Evolutionary conservation across 2,113 vertebrate species (phyloP).

Genomic region (Pardalotus punctatus): DNA sequence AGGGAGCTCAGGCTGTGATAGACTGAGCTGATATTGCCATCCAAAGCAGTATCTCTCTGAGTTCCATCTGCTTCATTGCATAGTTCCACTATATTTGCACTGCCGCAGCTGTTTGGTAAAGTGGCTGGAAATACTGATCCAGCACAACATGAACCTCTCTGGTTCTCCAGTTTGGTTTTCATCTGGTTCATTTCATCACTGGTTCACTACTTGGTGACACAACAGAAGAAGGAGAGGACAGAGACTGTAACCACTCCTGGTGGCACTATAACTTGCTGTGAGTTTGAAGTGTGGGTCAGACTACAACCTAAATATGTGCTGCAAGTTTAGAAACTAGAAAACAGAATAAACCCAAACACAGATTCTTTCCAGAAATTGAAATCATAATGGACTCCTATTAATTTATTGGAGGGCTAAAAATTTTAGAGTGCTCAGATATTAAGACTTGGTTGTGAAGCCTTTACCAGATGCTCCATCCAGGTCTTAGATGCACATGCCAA

Average conservation of each 20-base stretch:
- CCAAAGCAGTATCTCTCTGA: background rate
- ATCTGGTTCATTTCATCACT: background rate
- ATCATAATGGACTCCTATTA: background rate
- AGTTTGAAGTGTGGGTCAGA: background rate
- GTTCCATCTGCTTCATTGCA: background rate
- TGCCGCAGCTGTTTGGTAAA: background rate
- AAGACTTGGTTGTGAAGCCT: background rate
- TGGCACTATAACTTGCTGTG: background rate
- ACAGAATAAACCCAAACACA: background rate
- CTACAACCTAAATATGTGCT: background rate
- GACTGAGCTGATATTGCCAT: background rate
- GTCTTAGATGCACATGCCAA: background rate
- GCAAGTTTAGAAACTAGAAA: background rate
- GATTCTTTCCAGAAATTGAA: background rate
- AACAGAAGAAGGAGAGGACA: background rate
- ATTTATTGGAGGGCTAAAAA: background rate
- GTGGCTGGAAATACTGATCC: background rate
- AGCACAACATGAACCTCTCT: rapidly evolving
- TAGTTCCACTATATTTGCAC: background rate
- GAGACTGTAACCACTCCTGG: background rate
- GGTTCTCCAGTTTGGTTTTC: background rate
- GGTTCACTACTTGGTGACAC: background rate
- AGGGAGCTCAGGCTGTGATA: background rate
- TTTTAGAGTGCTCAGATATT: background rate
- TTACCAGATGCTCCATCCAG: background rate